Evolutionary conservation across 1,140 invertebrate genomes (phyloP), one percentile per base, ranked within the genome.

Genomic region (Arctopsyche grandis): DNA sequence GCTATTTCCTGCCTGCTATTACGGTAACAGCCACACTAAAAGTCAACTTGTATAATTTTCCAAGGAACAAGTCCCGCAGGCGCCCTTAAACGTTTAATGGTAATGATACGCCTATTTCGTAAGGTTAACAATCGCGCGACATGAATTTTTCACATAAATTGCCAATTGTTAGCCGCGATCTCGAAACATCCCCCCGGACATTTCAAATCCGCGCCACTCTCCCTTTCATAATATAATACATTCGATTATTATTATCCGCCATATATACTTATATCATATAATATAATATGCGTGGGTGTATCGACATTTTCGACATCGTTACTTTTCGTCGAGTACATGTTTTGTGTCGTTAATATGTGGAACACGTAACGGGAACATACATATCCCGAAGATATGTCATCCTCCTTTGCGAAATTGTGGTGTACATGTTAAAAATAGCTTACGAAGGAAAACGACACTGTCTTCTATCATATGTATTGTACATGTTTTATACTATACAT

Each of bases 41-140:
- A 78, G 77, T 78, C 66, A 70, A 73, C 77, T 69, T 58, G 77
- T 78, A 73, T 78, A 78, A 78, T 78, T 70, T 78, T 78, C 44
- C 58, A 73, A 56, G 66, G 46, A 78, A 78, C 46, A 58, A 71
- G 46, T 73, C 77, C 77, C 77, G 19, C 26, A 73, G 69, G 77
- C 77, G 24, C 69, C 69, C 77, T 78, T 24, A 73, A 78, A 71
- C 77, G 69, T 71, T 78, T 78, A 78, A 78, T 78, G 69, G 69
- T 78, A 78, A 78, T 78, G 69, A 78, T 78, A 73, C 44, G 52
- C 69, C 52, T 78, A 78, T 71, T 78, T 44, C 26, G 52, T 63
- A 73, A 73, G 66, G 66, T 78, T 77, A 44, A 73, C 66, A 70
- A 70, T 78, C 69, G 66, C 16, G 56, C 43, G 69, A 73, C 69